Evolutionary conservation across 2,113 vertebrate species (phyloP).

Genomic region (Daubentonia madagascariensis): DNA sequence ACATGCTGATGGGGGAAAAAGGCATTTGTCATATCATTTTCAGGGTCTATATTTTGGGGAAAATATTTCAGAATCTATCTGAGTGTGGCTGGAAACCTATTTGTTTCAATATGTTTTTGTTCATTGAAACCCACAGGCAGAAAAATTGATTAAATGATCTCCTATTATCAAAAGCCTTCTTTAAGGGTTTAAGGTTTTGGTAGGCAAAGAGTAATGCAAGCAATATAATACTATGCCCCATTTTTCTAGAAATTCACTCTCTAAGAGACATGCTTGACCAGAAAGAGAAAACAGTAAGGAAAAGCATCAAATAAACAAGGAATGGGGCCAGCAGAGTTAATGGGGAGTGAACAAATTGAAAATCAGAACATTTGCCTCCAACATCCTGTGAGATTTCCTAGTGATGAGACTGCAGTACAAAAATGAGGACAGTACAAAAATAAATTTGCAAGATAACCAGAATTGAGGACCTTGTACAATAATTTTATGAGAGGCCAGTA

Average conservation of each 20-base stretch:
- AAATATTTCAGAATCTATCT: background rate
- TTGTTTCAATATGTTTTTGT: background rate
- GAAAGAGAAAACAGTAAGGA: background rate
- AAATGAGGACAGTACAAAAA: background rate
- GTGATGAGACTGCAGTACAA: background rate
- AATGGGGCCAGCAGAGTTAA: background rate
- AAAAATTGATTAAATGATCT: background rate
- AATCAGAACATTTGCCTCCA: background rate
- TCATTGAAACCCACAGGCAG: background rate
- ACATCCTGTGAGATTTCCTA: background rate
- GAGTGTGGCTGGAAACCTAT: background rate
- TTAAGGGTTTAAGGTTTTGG: background rate
- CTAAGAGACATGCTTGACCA: background rate
- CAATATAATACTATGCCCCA: background rate
- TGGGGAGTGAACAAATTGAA: background rate
- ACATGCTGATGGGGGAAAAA: no score
- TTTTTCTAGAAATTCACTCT: background rate
- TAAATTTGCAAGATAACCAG: background rate
- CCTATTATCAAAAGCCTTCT: background rate
- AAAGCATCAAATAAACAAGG: background rate
- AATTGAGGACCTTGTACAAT: background rate
- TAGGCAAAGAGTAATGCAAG: background rate
- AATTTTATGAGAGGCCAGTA: background rate
- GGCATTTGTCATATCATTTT: background rate
- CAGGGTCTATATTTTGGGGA: background rate